These are phyloP conservation scores for Desmophyllum pertusum DNA, from an alignment of 92 coral and sea anemone genomes.

Conservation along the genomic window DNA sequence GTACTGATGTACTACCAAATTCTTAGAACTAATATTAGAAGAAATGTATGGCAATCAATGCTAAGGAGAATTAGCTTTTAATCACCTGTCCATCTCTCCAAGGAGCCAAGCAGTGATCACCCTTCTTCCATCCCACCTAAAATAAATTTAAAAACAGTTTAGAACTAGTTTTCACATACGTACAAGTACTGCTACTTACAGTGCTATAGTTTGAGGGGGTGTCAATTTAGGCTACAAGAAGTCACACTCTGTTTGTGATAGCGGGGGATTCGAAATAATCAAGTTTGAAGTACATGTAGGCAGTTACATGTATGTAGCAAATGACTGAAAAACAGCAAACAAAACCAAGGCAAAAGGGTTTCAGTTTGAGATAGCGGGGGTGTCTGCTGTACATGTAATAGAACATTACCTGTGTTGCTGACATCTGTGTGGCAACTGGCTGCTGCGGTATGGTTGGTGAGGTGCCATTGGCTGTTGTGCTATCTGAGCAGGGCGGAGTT, in stretches of 20 bases:
- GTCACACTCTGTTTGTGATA: too few species aligned
- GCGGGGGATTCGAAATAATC: too few species aligned
- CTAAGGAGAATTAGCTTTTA: neutral
- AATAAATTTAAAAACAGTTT: neutral
- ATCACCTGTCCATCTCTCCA: slow-evolving; percentile 94
- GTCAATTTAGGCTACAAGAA: too few species aligned
- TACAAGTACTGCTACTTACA: too few species aligned
- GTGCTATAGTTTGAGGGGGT: too few species aligned
- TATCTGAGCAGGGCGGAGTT: slow-evolving; percentile 76
- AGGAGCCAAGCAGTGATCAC: slow-evolving; percentile 84
- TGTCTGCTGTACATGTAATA: too few species aligned
- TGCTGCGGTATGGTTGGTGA: slow-evolving; percentile 77
- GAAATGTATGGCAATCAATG: neutral
- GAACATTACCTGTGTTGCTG: slow-evolving; percentile 65
- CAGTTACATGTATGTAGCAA: too few species aligned
- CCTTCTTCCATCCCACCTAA: slow-evolving; percentile 93
- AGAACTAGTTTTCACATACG: neutral
- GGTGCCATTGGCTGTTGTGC: slow-evolving; percentile 74
- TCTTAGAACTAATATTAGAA: neutral
- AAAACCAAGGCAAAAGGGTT: neutral
- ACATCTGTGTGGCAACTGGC: slow-evolving; percentile 66
- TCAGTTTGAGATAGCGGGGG: too few species aligned
- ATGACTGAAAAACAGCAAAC: too few species aligned
- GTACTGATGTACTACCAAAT: neutral
- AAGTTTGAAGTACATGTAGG: too few species aligned